Percentiles rank a stretch among this genome's conserved stretches.
Conservation (phyloP, 2,113 vertebrate species). For the Grammomys dolichurus region DNA sequence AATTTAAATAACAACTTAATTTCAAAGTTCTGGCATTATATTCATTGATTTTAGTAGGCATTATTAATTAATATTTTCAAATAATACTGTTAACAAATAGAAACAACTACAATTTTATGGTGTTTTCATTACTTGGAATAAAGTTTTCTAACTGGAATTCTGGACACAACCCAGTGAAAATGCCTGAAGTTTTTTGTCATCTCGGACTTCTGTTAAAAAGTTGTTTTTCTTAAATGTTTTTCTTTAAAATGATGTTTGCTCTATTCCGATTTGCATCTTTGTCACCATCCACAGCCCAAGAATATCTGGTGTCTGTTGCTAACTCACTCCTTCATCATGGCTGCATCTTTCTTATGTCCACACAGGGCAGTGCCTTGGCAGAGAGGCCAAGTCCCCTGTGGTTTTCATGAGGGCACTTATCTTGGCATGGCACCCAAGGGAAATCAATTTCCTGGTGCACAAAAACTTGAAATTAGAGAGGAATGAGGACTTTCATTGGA, state of each 20-base stretch:
- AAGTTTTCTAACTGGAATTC: background rate
- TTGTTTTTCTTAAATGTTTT: background rate
- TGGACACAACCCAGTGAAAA: background rate
- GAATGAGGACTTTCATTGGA: background rate
- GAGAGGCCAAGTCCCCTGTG: background rate
- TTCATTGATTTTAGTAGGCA: background rate
- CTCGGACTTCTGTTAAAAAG: background rate
- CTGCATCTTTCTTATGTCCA: background rate
- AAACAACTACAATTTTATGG: background rate
- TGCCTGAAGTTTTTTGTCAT: background rate
- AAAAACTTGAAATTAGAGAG: background rate
- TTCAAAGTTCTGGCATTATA: background rate
- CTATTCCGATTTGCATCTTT: slow-evolving; percentile 7
- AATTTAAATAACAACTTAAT: slow-evolving; percentile 24
- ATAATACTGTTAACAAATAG: background rate
- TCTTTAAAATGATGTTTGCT: background rate
- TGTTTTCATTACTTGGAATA: background rate
- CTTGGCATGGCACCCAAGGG: background rate
- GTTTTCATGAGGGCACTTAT: background rate
- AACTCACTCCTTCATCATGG: background rate
- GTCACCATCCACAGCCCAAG: background rate
- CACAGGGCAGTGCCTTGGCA: background rate
- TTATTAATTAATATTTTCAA: background rate
- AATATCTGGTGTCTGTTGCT: background rate
- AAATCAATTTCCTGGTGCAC: background rate